Evolutionary conservation across 2,797 vertebrate genomes (phyloP).

Genomic region (Glossophaga mutica): DNA sequence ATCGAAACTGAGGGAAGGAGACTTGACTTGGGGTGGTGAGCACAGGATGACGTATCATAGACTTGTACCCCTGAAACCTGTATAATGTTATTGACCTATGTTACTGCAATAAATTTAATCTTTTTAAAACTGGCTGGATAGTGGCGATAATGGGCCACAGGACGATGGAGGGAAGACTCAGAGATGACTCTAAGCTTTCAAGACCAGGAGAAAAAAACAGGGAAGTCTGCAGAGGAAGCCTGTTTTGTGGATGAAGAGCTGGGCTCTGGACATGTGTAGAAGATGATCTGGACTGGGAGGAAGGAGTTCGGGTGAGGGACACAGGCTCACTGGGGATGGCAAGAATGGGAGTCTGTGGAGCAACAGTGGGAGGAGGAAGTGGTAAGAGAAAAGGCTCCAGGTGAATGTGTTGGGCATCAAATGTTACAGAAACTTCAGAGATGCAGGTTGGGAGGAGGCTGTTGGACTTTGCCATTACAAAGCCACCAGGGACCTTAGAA

Average conservation of each 20-base stretch:
- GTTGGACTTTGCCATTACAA: not conserved
- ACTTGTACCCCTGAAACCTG: not conserved
- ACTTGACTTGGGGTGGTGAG: not conserved
- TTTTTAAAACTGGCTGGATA: not conserved
- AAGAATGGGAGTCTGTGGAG: not conserved
- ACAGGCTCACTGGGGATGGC: fast-evolving
- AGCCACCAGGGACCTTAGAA: not conserved
- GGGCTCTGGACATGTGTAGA: not conserved
- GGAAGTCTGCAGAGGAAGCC: conserved; percentile 50
- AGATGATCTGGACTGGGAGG: not conserved
- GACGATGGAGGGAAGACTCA: not conserved
- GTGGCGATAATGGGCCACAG: not conserved
- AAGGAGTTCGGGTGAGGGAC: not conserved
- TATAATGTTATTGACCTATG: not conserved
- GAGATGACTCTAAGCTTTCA: not conserved
- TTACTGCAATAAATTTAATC: not conserved
- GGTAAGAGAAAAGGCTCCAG: not conserved
- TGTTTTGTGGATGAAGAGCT: not conserved
- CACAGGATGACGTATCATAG: not conserved
- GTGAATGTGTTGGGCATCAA: not conserved
- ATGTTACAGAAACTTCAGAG: not conserved
- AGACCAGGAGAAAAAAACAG: not conserved
- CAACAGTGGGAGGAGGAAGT: not conserved
- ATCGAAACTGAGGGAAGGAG: not conserved
- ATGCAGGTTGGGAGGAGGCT: not conserved